Evolutionary conservation across 2,797 vertebrate species (phyloP).

Genomic region (Mormyrops boulengeri): DNA sequence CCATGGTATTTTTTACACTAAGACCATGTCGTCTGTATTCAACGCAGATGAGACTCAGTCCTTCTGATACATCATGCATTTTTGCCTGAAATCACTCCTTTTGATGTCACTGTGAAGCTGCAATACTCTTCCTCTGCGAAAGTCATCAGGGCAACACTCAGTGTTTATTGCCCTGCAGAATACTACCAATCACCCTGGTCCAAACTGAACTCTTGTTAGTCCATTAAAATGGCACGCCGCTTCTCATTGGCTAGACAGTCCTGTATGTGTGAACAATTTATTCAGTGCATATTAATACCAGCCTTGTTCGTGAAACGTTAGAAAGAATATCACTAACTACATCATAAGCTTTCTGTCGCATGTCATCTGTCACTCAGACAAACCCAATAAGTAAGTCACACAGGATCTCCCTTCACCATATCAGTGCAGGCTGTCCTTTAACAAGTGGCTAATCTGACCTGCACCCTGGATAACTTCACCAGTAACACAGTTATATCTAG

Average conservation of each 20-base stretch:
- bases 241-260: not conserved
- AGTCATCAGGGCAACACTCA: not conserved
- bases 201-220: not conserved
- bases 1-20: not conserved
- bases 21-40: not conserved
- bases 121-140: not conserved
- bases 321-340: not conserved
- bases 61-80: not conserved
- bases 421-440: not conserved
- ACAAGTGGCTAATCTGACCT: not conserved
- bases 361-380: not conserved
- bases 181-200: not conserved
- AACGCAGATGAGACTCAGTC: not conserved
- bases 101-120: not conserved
- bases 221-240: not conserved
- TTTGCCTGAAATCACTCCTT: not conserved
- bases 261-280: not conserved
- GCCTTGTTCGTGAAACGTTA: not conserved
- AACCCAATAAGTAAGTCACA: not conserved
- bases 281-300: not conserved
- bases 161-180: not conserved
- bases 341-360: not conserved
- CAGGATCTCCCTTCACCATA: not conserved
- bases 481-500: not conserved
- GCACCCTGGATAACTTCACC: not conserved